These are phyloP conservation scores for Bubo bubo DNA, from an alignment of 2,113 vertebrate species.

Conservation along the genomic window DNA sequence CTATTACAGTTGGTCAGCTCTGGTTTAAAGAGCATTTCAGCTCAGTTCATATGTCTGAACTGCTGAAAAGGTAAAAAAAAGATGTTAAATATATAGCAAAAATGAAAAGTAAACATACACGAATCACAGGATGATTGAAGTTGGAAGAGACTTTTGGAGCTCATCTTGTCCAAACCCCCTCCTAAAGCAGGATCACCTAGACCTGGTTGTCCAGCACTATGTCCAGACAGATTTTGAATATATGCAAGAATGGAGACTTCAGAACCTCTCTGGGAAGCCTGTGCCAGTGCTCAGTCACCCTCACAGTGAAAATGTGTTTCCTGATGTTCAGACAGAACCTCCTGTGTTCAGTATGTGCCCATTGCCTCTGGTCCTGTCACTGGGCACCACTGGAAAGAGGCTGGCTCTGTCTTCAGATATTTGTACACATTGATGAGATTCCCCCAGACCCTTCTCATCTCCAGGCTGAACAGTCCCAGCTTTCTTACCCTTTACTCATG, in stretches of 20 bases:
- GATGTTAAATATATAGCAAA: not conserved
- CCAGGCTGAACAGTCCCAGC: not conserved
- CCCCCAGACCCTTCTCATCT: not conserved
- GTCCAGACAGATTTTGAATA: not conserved
- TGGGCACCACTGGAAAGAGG: not conserved
- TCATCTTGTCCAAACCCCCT: not conserved
- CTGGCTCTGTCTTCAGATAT: not conserved
- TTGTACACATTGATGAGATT: not conserved
- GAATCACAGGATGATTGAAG: not conserved
- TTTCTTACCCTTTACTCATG: not conserved
- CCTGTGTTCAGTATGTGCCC: not conserved
- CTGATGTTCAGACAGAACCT: not conserved
- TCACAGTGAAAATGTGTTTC: not conserved
- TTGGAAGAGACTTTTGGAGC: not conserved
- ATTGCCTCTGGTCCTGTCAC: not conserved
- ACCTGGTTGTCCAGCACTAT: not conserved
- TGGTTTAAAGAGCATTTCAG: not conserved
- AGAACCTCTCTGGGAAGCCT: not conserved
- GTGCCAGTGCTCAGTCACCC: fast-evolving
- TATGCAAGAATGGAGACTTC: not conserved
- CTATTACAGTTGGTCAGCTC: not conserved
- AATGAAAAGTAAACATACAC: not conserved
- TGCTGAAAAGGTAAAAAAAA: not conserved
- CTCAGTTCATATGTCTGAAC: not conserved
- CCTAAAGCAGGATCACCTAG: not conserved